These are phyloP conservation scores for Cavia aperea DNA, from an alignment of 2,113 vertebrate genomes.

Conservation along the genomic window DNA sequence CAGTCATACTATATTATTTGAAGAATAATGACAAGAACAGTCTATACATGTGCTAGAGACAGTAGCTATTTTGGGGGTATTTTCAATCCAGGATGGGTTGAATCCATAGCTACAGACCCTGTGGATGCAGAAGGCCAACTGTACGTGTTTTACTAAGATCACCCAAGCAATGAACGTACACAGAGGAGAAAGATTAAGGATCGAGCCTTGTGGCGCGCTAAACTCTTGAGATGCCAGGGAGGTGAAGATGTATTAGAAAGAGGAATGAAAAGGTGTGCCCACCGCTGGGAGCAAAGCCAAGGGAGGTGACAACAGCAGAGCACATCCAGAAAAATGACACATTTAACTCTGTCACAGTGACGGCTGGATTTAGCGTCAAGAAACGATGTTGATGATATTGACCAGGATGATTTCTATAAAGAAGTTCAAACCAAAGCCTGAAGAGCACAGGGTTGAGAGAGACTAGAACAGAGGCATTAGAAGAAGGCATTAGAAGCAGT, in stretches of 20 bases:
- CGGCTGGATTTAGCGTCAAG: background rate
- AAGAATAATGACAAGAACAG: background rate
- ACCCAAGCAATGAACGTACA: background rate
- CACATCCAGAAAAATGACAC: background rate
- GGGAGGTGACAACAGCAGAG: background rate
- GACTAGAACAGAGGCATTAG: background rate
- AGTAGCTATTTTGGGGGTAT: background rate
- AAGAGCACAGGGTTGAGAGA: background rate
- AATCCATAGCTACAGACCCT: background rate
- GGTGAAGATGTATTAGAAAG: background rate
- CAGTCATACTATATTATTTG: background rate
- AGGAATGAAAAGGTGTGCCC: background rate
- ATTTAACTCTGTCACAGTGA: background rate
- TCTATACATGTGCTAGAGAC: background rate
- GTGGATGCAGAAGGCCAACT: background rate
- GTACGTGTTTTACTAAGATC: background rate
- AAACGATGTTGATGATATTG: background rate
- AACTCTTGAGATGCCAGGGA: background rate
- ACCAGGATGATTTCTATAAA: background rate
- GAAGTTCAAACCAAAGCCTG: background rate
- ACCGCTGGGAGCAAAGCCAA: background rate
- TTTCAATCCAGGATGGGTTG: background rate
- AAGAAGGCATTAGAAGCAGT: background rate
- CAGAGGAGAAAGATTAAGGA: background rate
- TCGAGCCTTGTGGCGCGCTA: fast-evolving